These are phyloP conservation scores for Danionella cerebrum DNA, from an alignment of 2,113 vertebrate species.

Conservation along the genomic window DNA sequence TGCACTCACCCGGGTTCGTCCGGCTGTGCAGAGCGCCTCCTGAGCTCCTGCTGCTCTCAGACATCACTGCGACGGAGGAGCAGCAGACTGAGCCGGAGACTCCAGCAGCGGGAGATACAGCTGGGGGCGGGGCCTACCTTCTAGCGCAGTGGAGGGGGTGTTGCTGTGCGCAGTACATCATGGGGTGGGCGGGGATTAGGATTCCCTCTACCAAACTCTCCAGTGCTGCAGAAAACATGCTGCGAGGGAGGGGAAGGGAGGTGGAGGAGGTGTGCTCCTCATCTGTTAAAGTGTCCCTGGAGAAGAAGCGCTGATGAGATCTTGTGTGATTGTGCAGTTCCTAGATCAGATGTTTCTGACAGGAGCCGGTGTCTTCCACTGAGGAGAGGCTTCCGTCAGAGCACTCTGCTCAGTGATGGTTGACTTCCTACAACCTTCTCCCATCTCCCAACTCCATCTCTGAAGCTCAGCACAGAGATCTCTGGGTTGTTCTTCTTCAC, in stretches of 20 bases:
- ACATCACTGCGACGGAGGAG: no score
- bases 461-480: no score
- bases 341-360: no score
- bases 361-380: no score
- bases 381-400: no score
- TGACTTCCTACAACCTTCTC: no score
- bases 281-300: no score
- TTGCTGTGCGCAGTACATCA: neutral
- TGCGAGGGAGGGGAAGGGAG: neutral
- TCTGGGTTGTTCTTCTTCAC: no score
- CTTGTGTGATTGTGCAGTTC: no score
- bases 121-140: neutral
- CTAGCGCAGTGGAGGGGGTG: constrained; percentile 15
- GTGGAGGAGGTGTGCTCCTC: neutral
- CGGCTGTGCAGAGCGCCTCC: neutral
- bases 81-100: neutral
- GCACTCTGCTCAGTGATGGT: no score
- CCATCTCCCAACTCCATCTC: no score
- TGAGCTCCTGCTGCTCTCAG: neutral
- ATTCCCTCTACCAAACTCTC: constrained; percentile 4
- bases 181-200: neutral
- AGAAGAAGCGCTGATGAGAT: no score
- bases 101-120: neutral
- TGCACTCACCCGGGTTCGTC: constrained; percentile 1
- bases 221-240: constrained; percentile 3